Percentiles rank a stretch among this genome's conserved stretches.
Conservation (phyloP, 2,797 vertebrate species). For the Oreochromis mossambicus region DNA sequence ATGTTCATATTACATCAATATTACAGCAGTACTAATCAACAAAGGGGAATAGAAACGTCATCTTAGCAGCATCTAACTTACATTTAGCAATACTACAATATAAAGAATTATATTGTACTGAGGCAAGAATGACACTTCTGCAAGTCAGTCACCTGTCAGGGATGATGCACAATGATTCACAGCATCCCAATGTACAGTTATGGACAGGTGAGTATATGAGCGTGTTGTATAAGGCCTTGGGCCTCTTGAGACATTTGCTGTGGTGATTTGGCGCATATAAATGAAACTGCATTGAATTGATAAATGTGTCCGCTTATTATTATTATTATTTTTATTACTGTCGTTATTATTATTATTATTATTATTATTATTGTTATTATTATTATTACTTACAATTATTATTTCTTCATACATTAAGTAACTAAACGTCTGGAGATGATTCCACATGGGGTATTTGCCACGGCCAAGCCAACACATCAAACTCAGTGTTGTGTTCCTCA, state of each 20-base stretch:
- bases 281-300: background rate
- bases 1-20: background rate
- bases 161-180: background rate
- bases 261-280: background rate
- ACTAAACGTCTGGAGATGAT: background rate
- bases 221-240: background rate
- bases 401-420: background rate
- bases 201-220: background rate
- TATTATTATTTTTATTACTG: background rate
- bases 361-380: rapidly evolving
- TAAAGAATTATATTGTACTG: background rate
- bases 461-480: background rate
- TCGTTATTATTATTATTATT: background rate
- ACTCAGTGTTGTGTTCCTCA: background rate
- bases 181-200: background rate
- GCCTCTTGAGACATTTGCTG: background rate
- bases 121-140: background rate
- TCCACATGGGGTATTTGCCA: background rate
- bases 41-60: background rate
- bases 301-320: background rate
- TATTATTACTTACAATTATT: background rate
- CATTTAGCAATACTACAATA: background rate
- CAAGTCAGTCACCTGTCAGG: background rate
- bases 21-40: background rate
- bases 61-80: background rate